These are phyloP conservation scores for Polymixis lichenea DNA, from an alignment of 2,888 invertebrate species.

Conservation along the genomic window DNA sequence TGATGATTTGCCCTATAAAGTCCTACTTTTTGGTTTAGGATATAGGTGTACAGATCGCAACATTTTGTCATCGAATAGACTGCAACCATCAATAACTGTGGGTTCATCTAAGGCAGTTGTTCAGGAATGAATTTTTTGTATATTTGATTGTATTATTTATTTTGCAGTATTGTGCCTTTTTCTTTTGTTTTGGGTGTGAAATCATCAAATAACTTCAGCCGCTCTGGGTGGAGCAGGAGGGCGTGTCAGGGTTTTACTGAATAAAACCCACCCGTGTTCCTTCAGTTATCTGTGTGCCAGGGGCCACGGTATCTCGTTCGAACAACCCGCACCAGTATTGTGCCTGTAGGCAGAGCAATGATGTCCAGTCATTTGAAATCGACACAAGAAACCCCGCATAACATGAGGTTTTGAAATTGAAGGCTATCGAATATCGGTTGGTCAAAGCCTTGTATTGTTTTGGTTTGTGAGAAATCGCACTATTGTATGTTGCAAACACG, in stretches of 20 bases:
- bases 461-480: not conserved
- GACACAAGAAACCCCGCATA: conserved; percentile 2
- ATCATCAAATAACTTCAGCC: too few relatives aligned
- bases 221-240: too few relatives aligned
- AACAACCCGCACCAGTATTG: too few relatives aligned
- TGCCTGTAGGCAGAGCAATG: not conserved
- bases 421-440: not conserved
- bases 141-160: too few relatives aligned
- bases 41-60: not conserved
- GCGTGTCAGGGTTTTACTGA: too few relatives aligned
- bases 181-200: too few relatives aligned
- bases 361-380: not conserved
- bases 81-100: not conserved
- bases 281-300: too few relatives aligned
- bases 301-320: too few relatives aligned
- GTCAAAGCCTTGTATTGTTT: conserved; percentile 14
- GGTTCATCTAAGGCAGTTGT: not conserved
- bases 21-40: not conserved
- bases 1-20: not conserved
- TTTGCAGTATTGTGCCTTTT: too few relatives aligned
- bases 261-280: too few relatives aligned
- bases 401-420: not conserved
- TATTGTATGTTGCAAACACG: not conserved
- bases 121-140: not conserved
- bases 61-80: not conserved